These are phyloP conservation scores for Lepisosteus osseus DNA, from an alignment of 2,113 vertebrate species.

Conservation along the genomic window DNA sequence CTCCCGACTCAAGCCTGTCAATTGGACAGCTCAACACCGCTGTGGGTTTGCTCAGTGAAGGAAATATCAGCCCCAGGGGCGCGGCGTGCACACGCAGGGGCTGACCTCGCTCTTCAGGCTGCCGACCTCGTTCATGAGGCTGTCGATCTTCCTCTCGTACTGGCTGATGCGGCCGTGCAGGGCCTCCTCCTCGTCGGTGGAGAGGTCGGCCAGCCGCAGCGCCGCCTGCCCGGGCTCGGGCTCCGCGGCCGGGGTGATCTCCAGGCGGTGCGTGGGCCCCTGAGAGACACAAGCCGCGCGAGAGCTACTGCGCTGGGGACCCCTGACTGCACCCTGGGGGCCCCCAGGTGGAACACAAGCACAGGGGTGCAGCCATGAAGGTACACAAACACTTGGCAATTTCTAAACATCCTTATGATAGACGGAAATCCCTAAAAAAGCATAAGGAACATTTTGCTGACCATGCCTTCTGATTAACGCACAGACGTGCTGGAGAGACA, in stretches of 20 bases:
- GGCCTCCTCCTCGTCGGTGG: conserved; percentile 75
- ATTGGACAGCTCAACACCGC: no score
- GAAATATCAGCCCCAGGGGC: no score
- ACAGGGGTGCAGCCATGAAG: no score
- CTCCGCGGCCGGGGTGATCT: conserved; percentile 62
- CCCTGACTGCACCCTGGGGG: not conserved
- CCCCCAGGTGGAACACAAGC: no score
- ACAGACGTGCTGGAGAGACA: no score
- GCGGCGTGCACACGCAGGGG: not conserved
- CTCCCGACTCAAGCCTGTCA: no score
- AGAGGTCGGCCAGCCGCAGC: conserved; percentile 78
- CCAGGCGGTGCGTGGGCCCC: conserved; percentile 71
- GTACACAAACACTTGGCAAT: no score
- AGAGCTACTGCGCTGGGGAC: not conserved
- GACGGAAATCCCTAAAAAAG: not conserved
- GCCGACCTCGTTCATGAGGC: conserved; percentile 76
- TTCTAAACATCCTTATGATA: not conserved
- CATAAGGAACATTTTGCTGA: not conserved
- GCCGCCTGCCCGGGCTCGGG: conserved; percentile 64
- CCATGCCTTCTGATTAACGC: no score
- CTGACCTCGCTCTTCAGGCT: conserved; percentile 82
- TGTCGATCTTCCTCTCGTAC: conserved; percentile 84
- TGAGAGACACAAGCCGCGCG: conserved; percentile 31
- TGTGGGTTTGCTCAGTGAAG: no score
- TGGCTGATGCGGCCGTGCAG: conserved; percentile 72